phyloP scores from a whole-genome alignment of 1,140 invertebrate species.

The Lysiphlebus fabarum region DNA sequence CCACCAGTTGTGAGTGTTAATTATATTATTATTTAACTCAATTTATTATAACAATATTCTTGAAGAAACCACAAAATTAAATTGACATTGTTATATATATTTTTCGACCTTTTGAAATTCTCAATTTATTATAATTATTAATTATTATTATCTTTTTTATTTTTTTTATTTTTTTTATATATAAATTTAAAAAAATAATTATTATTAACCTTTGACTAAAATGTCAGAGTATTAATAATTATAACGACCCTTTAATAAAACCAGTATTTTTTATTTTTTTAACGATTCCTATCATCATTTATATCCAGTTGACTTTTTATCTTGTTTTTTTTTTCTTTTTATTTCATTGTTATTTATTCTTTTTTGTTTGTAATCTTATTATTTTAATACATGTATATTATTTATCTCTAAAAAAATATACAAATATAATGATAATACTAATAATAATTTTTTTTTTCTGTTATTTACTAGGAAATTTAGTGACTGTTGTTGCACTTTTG shows the following conservation, averaged over 20 bases:
- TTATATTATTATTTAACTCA: conserved; percentile 15
- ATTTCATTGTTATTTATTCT: too few relatives aligned
- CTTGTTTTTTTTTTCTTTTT: too few relatives aligned
- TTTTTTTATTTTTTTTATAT: too few relatives aligned
- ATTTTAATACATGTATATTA: background rate
- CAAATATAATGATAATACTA: background rate
- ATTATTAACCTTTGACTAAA: too few relatives aligned
- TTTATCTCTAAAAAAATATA: background rate
- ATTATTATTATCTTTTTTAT: background rate
- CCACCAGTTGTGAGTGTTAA: conserved; percentile 14
- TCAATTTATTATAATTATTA: background rate
- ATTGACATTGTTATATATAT: conserved; percentile 10
- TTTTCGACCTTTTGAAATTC: background rate
- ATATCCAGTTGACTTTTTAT: too few relatives aligned
- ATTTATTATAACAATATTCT: background rate
- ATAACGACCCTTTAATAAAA: too few relatives aligned
- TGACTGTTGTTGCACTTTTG: conserved; percentile 74
- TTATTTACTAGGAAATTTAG: conserved; percentile 68
- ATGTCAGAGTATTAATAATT: too few relatives aligned
- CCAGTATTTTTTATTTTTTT: too few relatives aligned
- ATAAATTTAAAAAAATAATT: too few relatives aligned
- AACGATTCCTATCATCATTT: too few relatives aligned
- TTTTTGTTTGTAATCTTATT: background rate
- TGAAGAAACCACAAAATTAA: conserved; percentile 3
- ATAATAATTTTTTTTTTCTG: background rate